Conservation (phyloP, 1,140 invertebrate species). For the Trichomalopsis sarcophagae region DNA sequence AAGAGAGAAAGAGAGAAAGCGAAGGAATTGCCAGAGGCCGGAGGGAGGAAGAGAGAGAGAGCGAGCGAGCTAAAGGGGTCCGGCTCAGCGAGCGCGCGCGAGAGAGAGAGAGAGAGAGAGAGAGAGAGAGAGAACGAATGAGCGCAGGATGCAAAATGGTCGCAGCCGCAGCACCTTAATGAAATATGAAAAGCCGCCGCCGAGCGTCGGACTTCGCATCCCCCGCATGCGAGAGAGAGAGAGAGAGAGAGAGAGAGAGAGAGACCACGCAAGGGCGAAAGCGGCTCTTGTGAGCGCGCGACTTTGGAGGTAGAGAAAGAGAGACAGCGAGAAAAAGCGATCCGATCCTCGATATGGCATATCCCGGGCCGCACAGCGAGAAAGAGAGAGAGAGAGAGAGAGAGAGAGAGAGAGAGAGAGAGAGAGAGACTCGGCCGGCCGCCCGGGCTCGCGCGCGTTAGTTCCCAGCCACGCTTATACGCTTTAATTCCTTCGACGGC, state of each 20-base stretch:
- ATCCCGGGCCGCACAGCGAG: slow-evolving; percentile 50
- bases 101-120: not conserved
- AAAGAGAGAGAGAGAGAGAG: not conserved
- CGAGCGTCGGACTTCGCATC: slow-evolving; percentile 35
- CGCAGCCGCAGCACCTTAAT: slow-evolving; percentile 65
- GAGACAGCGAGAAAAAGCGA: slow-evolving; percentile 42
- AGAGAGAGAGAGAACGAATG: slow-evolving; percentile 43
- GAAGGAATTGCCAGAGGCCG: slow-evolving; percentile 44
- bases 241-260: slow-evolving; percentile 11
- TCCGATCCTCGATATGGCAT: slow-evolving; percentile 67
- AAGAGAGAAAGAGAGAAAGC: slow-evolving; percentile 39
- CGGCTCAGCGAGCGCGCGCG: not conserved
- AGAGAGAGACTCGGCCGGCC: not conserved
- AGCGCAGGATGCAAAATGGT: slow-evolving; percentile 61
- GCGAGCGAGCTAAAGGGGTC: slow-evolving; percentile 28
- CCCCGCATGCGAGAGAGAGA: slow-evolving; percentile 39
- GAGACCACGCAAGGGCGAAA: not conserved
- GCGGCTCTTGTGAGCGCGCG: not conserved
- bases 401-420: not conserved
- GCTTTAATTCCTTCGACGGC: slow-evolving; percentile 75
- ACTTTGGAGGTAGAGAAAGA: not conserved
- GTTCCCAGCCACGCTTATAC: slow-evolving; percentile 66
- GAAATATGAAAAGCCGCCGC: slow-evolving; percentile 66
- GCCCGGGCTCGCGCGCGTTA: slow-evolving; percentile 57
- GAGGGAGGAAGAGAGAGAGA: slow-evolving; percentile 40